A percentile compares a stretch with the other conserved stretches of the same genome.
These are phyloP conservation scores for Trichomycterus rosablanca DNA, from an alignment of 2,113 vertebrate species.

Conservation along the genomic window DNA sequence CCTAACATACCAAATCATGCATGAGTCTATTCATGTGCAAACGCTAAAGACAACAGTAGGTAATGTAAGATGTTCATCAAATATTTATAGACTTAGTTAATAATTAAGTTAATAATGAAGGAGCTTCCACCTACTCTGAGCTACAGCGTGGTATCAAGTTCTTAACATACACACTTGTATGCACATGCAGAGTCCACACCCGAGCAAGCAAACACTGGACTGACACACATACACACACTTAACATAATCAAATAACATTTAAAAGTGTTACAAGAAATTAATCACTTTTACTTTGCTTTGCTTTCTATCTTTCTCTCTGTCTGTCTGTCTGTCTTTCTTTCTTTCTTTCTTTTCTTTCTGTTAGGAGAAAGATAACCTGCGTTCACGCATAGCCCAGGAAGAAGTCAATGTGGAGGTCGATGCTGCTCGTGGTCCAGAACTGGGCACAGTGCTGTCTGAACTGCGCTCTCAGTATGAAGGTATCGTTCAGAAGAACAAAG, in stretches of 20 bases:
- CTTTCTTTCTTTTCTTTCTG: not conserved
- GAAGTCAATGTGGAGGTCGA: constrained; percentile 74
- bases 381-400: constrained; percentile 61
- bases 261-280: not conserved
- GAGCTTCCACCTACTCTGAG: constrained; percentile 43
- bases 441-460: constrained; percentile 61
- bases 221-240: constrained; percentile 8
- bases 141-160: constrained; percentile 46
- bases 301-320: not conserved
- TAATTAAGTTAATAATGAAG: constrained; percentile 61
- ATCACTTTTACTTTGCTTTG: not conserved
- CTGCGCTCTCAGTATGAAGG: constrained; percentile 73
- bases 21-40: not conserved
- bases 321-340: too few relatives aligned
- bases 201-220: constrained; percentile 19
- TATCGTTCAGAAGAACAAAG: constrained; percentile 74
- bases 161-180: constrained; percentile 25
- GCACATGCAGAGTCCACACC: constrained; percentile 26
- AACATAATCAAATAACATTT: constrained; percentile 7
- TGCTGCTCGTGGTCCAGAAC: constrained; percentile 61
- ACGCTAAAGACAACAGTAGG: constrained; percentile 26
- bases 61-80: constrained; percentile 59
- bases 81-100: constrained; percentile 60
- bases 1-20: too few relatives aligned
- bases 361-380: constrained; percentile 70